Base-by-base conservation (phyloP, 2,888 invertebrate species). In the Stenodema calcarata region DNA sequence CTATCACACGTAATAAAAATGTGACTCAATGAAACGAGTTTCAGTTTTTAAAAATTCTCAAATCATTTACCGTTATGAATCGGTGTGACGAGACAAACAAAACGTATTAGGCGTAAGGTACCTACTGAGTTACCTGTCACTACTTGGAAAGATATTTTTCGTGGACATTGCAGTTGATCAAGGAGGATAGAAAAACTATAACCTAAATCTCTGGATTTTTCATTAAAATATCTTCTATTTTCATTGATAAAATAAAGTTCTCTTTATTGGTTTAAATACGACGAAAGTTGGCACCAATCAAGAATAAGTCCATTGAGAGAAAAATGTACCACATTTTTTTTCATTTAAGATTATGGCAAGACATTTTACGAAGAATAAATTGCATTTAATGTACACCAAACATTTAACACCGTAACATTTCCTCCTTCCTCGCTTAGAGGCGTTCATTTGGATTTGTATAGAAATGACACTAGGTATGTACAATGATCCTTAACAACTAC, bases 401-500 rank as follows among this genome's bases (percentile, higher is more conserved):
- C 62, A 27, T 62, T 62, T 23, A 62, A 62, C 62, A 62, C 23
- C 7, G 18, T 27, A 62, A 62, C 62, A 62, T 18, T 62, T 62
- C 4, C 23, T 62, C 23, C 62, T 18, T 27, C 18, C 62, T 62
- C 18, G 27, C 50, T 62, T 12, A 7, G 62, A 62, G 62, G 27
- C 23, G 23, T 62, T 23, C 9, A 23, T 23, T 54, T 18, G 62
- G 11, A 18, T 62, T 23, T 23, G 1, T 11, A 9, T 18, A 23
- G 23, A 50, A 80, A 80, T 80, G 54, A 47, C 6, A 27, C 4
- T 82, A n/a, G n/a, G n/a, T n/a, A 42, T 82, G 18, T 41, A 62
- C 62, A 70, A 80, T 47, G 62, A 62, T 69, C 35, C 82, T 82
- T 82, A 82, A 82, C 42, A 70, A 82, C 35, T 82, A 69, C n/a